Evolutionary conservation across 2,797 vertebrate species (phyloP), one percentile per base, ranked within the genome.

Genomic region (Darevskia mixta): DNA sequence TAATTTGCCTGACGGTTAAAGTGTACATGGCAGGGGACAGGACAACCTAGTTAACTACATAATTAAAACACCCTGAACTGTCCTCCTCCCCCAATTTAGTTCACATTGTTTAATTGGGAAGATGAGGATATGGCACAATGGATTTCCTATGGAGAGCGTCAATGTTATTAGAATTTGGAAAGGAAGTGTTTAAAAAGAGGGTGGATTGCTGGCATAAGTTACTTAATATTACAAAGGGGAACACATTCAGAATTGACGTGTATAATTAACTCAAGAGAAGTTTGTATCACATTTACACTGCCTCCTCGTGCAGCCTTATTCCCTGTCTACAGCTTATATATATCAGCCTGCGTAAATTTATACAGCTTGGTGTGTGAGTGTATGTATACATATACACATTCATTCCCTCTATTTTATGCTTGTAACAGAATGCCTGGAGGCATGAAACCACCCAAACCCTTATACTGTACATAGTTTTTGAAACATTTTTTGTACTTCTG

Each of bases 181-280:
- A 75, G 82, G 80, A 88, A 91, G 83, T 86, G 4, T 86, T 93
- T 86, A 75, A 90, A 90, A 94, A 90, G 82, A 5, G 67, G 78
- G 83, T 87, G 77, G n/a, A 72, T 90, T 90, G 83, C 81, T 64
- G 88, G 35, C 23, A 82, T 81, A 90, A 83, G 66, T 79, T 79
- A 83, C 18, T 76, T 89, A 64, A 15, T 83, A 79, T 86, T 87
- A 89, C 86, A 0, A 27, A 35, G 66, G 43, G n/a, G 6, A 55
- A 35, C 58, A 3, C 25, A 67, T 66, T 83, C 75, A 87, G 8
- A 79, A 67, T 5, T 49, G 7, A 83, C 75, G 38, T 76, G 5
- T 43, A 11, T 23, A 80, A 66, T 90, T 83, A 83, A 67, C 58
- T 41, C n/a, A 27, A 80, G 43, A 49, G 17, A 86, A 72, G 2